These are phyloP conservation scores for Coelopa frigida DNA, from an alignment of 1,140 invertebrate genomes.

Conservation along the genomic window DNA sequence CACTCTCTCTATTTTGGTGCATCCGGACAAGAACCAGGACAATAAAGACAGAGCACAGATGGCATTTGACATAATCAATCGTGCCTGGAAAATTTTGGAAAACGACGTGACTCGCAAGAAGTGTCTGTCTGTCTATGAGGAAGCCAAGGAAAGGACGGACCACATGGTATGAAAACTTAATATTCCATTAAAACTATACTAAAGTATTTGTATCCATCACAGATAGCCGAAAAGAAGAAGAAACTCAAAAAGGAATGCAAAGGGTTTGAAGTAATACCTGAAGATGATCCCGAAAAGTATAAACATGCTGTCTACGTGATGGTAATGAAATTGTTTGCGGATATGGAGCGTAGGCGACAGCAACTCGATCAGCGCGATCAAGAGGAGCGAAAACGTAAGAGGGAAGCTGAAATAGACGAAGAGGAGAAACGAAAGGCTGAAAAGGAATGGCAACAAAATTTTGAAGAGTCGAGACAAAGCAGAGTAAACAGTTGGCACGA, in stretches of 20 bases:
- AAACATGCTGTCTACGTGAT: conserved; percentile 94
- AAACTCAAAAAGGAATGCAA: conserved; percentile 92
- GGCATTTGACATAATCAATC: conserved; percentile 91
- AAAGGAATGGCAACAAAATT: conserved; percentile 96
- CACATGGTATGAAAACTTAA: conserved; percentile 66
- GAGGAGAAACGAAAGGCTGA: conserved; percentile 83
- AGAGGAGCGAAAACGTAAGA: conserved; percentile 90
- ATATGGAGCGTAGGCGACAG: conserved; percentile 83
- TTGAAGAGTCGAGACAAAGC: conserved; percentile 93
- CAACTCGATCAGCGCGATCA: conserved; percentile 81
- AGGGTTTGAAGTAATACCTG: conserved; percentile 67
- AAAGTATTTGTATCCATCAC: conserved; percentile 24
- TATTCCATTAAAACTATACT: background rate
- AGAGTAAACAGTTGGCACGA: conserved; percentile 93
- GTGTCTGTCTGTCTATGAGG: conserved; percentile 94
- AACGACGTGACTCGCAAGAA: conserved; percentile 90
- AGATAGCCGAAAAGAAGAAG: conserved; percentile 92
- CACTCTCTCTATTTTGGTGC: conserved; percentile 91
- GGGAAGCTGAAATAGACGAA: conserved; percentile 87
- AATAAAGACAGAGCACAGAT: conserved; percentile 90
- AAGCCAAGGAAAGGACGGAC: conserved; percentile 90
- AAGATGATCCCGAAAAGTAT: conserved; percentile 89
- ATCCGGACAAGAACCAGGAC: conserved; percentile 76
- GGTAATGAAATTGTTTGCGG: conserved; percentile 98
- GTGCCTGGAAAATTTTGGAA: conserved; percentile 93